Percentiles rank a stretch among this genome's conserved stretches.
Evolutionary conservation across 2,113 vertebrate genomes (phyloP).

Genomic region (Geothlypis trichas): DNA sequence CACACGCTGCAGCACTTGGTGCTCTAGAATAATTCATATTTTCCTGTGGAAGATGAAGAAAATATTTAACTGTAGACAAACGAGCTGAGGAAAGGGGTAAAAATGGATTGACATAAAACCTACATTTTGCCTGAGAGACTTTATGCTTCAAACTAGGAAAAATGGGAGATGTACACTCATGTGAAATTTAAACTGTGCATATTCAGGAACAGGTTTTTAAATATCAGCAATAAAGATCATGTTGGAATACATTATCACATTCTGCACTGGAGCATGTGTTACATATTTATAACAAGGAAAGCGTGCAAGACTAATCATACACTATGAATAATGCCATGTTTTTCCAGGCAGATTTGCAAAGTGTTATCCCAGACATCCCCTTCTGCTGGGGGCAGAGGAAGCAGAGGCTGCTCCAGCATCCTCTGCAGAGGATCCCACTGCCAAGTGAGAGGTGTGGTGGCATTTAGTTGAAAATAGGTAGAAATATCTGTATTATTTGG

Average conservation of each 20-base stretch:
- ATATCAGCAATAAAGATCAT: slow-evolving; percentile 74
- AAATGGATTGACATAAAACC: not conserved
- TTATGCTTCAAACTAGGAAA: not conserved
- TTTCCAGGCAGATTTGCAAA: not conserved
- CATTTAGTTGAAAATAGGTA: not conserved
- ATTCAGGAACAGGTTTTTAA: slow-evolving; percentile 73
- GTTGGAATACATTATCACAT: slow-evolving; percentile 72
- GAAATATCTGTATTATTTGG: fast-evolving
- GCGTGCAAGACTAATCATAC: slow-evolving; percentile 45
- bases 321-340: slow-evolving; percentile 8
- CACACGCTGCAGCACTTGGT: not conserved
- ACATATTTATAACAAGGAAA: slow-evolving; percentile 58
- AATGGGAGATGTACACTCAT: not conserved
- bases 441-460: fast-evolving
- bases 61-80: slow-evolving; percentile 27
- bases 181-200: slow-evolving; percentile 22
- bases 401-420: not conserved
- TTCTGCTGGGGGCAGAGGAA: not conserved
- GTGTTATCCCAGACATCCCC: slow-evolving; percentile 20
- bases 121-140: not conserved
- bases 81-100: not conserved
- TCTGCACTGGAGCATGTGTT: slow-evolving; percentile 61
- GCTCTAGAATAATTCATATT: slow-evolving; percentile 8
- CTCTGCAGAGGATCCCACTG: not conserved
- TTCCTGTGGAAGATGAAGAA: not conserved